Percentiles rank a stretch among this genome's conserved stretches.
Evolutionary conservation across 2,888 invertebrate genomes (phyloP).

Genomic region (Pachycephus smyrnensis): DNA sequence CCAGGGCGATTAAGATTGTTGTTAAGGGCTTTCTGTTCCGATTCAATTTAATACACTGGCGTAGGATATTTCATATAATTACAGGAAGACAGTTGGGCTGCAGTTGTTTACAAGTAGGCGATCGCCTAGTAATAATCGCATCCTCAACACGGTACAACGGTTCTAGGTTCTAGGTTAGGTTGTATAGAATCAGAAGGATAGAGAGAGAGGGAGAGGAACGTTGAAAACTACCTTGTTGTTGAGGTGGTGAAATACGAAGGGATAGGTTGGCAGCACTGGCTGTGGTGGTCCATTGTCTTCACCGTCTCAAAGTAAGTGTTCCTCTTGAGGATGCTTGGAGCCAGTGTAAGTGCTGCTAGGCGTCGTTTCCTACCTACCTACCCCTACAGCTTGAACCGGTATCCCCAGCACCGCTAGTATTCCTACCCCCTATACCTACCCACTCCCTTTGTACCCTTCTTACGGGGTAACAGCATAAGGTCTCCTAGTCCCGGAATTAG

Average conservation of each 20-base stretch:
- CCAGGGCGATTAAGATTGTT: not conserved
- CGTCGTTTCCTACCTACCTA: not conserved
- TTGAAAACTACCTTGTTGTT: not conserved
- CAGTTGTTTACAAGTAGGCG: conserved; percentile 24
- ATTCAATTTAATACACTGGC: not conserved
- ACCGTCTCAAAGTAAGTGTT: conserved; percentile 19
- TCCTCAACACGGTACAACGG: conserved; percentile 3
- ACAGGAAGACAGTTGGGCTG: conserved; percentile 11
- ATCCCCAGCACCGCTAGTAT: not conserved
- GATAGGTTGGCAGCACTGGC: not conserved
- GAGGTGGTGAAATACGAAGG: not conserved
- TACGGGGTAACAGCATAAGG: conserved; percentile 8
- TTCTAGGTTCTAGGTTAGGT: not conserved
- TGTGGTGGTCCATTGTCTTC: conserved; percentile 7
- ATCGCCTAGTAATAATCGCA: conserved; percentile 19
- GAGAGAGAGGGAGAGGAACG: not conserved
- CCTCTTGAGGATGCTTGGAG: conserved; percentile 17
- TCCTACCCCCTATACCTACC: not conserved
- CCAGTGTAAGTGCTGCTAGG: not conserved
- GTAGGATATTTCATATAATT: conserved; percentile 17
- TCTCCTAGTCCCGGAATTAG: conserved; percentile 32
- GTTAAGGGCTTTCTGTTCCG: not conserved
- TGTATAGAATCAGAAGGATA: not conserved
- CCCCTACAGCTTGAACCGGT: not conserved
- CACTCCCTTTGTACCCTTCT: not conserved